phyloP scores from a whole-genome alignment of 2,113 vertebrate genomes.

The Nansenia antarctica region DNA sequence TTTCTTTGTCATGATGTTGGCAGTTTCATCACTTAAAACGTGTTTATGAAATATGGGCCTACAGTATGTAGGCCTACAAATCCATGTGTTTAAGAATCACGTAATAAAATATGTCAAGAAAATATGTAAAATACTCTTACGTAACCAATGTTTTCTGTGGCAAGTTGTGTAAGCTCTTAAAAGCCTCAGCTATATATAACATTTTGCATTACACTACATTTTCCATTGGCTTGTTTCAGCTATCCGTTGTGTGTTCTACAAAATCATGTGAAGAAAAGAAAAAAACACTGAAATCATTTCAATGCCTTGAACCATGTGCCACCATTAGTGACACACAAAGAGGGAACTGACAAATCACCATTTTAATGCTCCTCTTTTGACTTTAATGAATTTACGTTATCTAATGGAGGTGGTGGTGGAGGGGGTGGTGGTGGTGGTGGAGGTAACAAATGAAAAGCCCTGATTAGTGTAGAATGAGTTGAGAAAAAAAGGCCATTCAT shows the following conservation, averaged over 20 bases:
- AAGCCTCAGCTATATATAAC: no score
- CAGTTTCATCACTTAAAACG: background rate
- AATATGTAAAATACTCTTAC: no score
- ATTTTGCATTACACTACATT: no score
- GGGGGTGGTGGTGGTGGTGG: slow-evolving; percentile 59
- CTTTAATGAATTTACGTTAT: slow-evolving; percentile 83
- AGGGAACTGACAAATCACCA: slow-evolving; percentile 73
- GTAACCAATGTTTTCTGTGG: background rate
- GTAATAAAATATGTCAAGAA: no score
- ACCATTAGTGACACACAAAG: slow-evolving; percentile 78
- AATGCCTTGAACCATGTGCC: slow-evolving; percentile 77
- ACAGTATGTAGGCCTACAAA: no score
- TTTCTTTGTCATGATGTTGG: background rate
- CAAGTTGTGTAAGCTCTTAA: background rate
- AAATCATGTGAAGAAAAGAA: slow-evolving; percentile 11
- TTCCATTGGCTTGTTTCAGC: no score
- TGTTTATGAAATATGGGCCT: no score
- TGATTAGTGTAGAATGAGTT: slow-evolving; percentile 80
- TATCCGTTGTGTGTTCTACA: background rate
- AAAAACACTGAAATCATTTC: slow-evolving; percentile 23
- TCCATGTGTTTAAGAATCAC: no score
- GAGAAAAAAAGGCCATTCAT: slow-evolving; percentile 76
- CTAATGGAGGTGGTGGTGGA: slow-evolving; percentile 70
- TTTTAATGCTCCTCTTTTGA: slow-evolving; percentile 78
- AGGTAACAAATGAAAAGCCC: slow-evolving; percentile 75